Evolutionary conservation across 2,113 vertebrate species (phyloP).

Genomic region (Rhabdomys dilectus): DNA sequence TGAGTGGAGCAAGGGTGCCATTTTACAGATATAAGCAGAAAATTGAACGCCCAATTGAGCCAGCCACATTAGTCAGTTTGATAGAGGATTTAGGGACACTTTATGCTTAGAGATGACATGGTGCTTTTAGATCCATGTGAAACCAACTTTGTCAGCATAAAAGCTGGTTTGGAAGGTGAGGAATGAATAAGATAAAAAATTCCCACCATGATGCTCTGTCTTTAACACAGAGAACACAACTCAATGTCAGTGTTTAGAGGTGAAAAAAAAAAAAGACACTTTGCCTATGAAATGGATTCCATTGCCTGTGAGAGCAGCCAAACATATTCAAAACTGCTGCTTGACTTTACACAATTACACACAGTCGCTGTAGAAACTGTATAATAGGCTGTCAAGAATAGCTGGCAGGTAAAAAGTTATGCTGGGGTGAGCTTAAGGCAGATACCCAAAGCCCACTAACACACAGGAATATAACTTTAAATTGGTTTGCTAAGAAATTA

Average conservation of each 20-base stretch:
- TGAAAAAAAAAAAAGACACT: not conserved
- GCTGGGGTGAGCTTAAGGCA: not conserved
- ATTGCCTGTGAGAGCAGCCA: not conserved
- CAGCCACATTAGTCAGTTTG: not conserved
- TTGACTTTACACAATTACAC: not conserved
- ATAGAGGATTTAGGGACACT: not conserved
- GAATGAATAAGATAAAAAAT: not conserved
- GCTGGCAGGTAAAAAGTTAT: not conserved
- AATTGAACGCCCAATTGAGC: not conserved
- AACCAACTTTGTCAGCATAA: constrained; percentile 7
- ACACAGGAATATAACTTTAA: not conserved
- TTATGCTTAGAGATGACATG: not conserved
- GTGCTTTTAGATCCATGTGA: not conserved
- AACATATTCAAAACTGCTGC: not conserved
- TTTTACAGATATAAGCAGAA: not conserved
- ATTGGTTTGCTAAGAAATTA: not conserved
- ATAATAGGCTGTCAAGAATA: not conserved
- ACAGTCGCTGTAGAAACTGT: not conserved
- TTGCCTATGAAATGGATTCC: not conserved
- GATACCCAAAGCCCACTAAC: not conserved
- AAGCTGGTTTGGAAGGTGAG: constrained; percentile 2
- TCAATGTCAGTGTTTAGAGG: not conserved
- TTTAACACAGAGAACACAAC: not conserved
- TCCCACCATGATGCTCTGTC: not conserved
- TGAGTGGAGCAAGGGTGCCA: not conserved